A percentile compares a stretch with the other conserved stretches of the same genome.
Evolutionary conservation across 2,797 vertebrate genomes (phyloP).

Genomic region (Luscinia megarhynchos): DNA sequence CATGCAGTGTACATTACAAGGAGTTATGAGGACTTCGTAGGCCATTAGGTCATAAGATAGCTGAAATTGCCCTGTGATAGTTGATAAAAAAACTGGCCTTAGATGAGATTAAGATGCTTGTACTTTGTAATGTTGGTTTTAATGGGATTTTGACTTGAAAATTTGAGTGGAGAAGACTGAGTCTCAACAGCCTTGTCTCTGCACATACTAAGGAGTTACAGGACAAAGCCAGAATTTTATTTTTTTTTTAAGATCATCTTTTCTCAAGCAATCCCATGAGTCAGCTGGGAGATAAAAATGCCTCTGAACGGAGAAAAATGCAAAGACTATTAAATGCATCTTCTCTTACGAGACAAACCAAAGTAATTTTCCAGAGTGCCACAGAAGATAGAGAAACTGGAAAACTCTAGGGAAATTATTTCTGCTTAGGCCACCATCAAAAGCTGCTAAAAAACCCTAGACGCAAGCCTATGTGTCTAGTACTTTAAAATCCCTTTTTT

Average conservation of each 20-base stretch:
- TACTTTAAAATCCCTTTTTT: not conserved
- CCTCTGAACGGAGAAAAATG: constrained; percentile 13
- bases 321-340: not conserved
- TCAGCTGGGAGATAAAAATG: constrained; percentile 17
- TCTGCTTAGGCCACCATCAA: constrained; percentile 27
- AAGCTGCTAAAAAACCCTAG: not conserved
- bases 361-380: constrained; percentile 16
- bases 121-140: not conserved
- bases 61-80: not conserved
- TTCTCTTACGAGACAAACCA: constrained; percentile 8
- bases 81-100: not conserved
- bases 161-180: not conserved
- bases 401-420: not conserved
- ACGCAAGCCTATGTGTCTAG: not conserved
- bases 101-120: not conserved
- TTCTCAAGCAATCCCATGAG: constrained; percentile 10
- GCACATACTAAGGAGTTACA: not conserved
- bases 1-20: not conserved
- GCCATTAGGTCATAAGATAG: not conserved
- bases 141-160: not conserved
- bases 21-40: not conserved
- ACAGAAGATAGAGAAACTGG: not conserved
- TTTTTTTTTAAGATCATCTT: not conserved
- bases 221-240: not conserved
- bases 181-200: not conserved